Evolutionary conservation across 2,888 invertebrate genomes (phyloP), one percentile per base, ranked within the genome.

Genomic region (Ennomos quercinarius): DNA sequence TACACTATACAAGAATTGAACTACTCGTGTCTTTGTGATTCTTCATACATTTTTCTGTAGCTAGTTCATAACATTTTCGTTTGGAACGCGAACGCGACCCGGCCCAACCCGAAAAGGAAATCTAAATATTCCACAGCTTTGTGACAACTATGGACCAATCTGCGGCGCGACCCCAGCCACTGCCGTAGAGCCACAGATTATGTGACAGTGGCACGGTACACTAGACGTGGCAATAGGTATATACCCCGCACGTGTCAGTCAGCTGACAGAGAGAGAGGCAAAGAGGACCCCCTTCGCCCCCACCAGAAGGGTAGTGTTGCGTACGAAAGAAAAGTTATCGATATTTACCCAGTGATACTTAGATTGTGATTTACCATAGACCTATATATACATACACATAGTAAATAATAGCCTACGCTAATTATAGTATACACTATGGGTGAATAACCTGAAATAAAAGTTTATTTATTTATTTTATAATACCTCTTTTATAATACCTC

Each of bases 221-320:
- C 86, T 86, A 88, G 83, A 86, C 86, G 74, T 77, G 70, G 80
- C 82, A 84, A 80, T 86, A 84, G 78, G 81, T 78, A 71, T 76
- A 80, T 77, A 70, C 80, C 63, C 73, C 76, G 85, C 90, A 91
- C 91, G 91, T 90, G 91, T 80, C 81, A 79, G 86, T 87, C 91
- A 92, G 91, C 91, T 91, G 91, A 90, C 80, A 85, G 84, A 83
- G 83, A 67, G 84, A 81, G 86, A 81, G 73, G 74, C 63, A 73
- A 77, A 78, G 73, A 77, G 76, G 72, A 76, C 81, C 78, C 80
- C 71, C 17, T 77, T 78, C 66, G 80, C 77, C 78, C 66, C 74
- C 60, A 40, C 52, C 59, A 46, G 61, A 73, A 56, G 17, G 63
- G 53, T 51, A 50, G 46, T 38, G 44, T 13, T 44, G 73, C 55